Conservation (phyloP, 2,797 vertebrate genomes). For the Alectoris magna region DNA sequence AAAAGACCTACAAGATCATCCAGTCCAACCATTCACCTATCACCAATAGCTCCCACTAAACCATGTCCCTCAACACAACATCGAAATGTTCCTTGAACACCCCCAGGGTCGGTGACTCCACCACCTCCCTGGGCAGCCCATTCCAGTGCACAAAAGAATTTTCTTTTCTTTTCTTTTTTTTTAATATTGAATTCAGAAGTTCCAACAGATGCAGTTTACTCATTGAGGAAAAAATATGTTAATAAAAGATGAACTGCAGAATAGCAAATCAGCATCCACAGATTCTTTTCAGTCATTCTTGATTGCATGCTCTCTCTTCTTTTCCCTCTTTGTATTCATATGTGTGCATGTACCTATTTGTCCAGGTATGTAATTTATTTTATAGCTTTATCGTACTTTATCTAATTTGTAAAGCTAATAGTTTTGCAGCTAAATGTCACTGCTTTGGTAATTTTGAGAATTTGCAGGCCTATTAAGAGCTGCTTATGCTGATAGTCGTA, state of each 20-base stretch:
- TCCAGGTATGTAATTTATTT: too few species aligned
- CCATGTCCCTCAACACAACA: too few species aligned
- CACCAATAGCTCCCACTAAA: too few species aligned
- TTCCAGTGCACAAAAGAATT: too few species aligned
- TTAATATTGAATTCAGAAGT: not conserved
- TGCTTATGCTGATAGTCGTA: not conserved
- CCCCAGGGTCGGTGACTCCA: too few species aligned
- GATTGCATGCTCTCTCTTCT: not conserved
- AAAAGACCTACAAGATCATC: too few species aligned
- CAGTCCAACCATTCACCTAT: too few species aligned
- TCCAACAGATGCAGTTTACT: not conserved
- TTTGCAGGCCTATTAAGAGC: not conserved
- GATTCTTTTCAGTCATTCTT: not conserved
- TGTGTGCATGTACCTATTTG: rapidly evolving
- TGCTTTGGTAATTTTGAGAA: not conserved
- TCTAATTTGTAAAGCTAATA: not conserved
- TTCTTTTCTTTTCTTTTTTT: not conserved
- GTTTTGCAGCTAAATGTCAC: not conserved
- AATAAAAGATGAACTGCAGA: not conserved
- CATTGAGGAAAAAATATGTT: not conserved
- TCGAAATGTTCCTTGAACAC: too few species aligned
- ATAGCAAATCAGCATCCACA: not conserved
- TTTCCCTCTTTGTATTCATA: not conserved
- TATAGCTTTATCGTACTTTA: not conserved
- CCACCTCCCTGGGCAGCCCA: too few species aligned